These are phyloP conservation scores for Chondrilla cf. caribensis DNA, from an alignment of 37 sponge, comb jelly and placozoan genomes.

Conservation along the genomic window DNA sequence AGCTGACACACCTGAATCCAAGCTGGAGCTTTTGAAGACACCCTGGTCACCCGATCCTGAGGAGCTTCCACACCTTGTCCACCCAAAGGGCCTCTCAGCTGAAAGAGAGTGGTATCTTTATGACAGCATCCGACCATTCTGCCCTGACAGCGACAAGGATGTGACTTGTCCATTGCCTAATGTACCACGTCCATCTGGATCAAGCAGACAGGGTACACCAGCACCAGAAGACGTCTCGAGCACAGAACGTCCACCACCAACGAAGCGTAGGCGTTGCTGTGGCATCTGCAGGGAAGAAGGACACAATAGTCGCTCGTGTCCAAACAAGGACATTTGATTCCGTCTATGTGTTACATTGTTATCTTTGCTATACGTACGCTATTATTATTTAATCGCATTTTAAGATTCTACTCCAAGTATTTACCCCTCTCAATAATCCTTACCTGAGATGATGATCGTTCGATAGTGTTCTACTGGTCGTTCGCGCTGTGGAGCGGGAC, in stretches of 20 bases:
- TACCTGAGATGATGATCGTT: too few relatives aligned
- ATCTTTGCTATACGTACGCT: neutral
- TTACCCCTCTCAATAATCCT: too few relatives aligned
- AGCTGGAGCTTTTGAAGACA: neutral
- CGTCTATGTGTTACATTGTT: neutral
- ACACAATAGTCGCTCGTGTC: constrained; percentile 4
- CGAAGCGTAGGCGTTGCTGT: neutral
- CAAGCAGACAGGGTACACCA: constrained; percentile 6
- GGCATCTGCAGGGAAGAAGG: constrained; percentile 11
- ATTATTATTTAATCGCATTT: too few relatives aligned
- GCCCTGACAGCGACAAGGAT: neutral
- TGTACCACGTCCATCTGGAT: neutral
- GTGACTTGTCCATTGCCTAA: neutral
- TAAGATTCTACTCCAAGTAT: too few relatives aligned
- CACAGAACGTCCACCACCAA: neutral
- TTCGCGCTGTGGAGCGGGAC: too few relatives aligned
- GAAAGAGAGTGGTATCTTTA: constrained; percentile 33
- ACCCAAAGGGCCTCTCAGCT: constrained; percentile 16
- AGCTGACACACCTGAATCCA: neutral
- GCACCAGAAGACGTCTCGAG: neutral
- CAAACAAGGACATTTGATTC: neutral
- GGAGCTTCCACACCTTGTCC: neutral
- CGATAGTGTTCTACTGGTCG: too few relatives aligned
- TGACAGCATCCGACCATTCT: constrained; percentile 34
- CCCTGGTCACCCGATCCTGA: neutral